Evolutionary conservation across 2,888 invertebrate genomes (phyloP), one percentile per base, ranked within the genome.

Genomic region (Antitype chi): DNA sequence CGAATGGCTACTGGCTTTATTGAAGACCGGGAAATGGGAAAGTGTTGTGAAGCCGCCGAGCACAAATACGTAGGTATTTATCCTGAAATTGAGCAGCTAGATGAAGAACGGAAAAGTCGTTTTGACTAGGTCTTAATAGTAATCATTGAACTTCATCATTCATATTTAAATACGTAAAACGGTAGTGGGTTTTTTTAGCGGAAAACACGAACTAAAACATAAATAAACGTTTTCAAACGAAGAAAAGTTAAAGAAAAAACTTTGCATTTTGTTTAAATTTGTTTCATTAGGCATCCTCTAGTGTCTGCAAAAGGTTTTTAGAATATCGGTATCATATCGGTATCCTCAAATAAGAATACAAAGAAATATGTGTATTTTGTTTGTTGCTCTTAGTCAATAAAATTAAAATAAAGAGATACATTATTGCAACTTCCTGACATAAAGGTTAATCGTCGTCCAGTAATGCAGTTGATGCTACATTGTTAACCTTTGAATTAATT

Each of bases 401-500:
- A 52, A 52, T 52, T 17, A 17, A 52, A 52, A 20, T 20, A 38
- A 63, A 68, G 20, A 52, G 23, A 67, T 77, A 47, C 20, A 47
- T 25, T 53, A 70, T 49, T 17, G 38, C 0, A 11, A 76, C 78
- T 85, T 81, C 85, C 84, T 74, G 74, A 70, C 73, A 13, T 64
- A 78, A 85, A 84, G 85, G 81, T 84, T 70, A 84, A 63, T 69
- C 7, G 49, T 23, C 20, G 63, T 67, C 57, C 47, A 74, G 49
- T 25, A 8, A 64, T 70, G 75, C 67, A 75, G 52, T 55, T 25
- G 52, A 77, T 63, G 72, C n/a, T 53, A n/a, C 55, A 66, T 57
- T 69, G 64, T 53, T 81, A 67, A 84, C 74, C 81, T 84, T 84
- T 84, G 78, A 64, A 76, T 74, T 71, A 38, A 74, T 72, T 55